Conservation (phyloP, 2,797 vertebrate genomes). For the Clamator glandarius region DNA sequence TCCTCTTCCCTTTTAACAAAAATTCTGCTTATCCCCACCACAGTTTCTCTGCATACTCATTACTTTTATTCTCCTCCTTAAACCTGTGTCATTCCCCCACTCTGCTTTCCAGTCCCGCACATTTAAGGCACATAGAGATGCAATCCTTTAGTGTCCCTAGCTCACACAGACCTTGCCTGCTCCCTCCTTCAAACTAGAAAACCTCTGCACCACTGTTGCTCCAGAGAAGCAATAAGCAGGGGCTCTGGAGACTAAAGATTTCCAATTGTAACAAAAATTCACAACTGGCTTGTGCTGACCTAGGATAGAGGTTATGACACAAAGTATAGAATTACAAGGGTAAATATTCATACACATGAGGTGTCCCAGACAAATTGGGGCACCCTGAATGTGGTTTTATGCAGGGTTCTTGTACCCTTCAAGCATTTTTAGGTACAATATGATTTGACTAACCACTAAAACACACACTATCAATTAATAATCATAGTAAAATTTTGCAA, state of each 20-base stretch:
- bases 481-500: not conserved
- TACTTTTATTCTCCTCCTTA: not conserved
- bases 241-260: not conserved
- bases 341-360: not conserved
- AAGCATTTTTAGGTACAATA: not conserved
- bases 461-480: rapidly evolving
- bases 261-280: not conserved
- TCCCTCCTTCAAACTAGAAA: not conserved
- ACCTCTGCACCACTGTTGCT: not conserved
- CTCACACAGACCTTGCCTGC: not conserved
- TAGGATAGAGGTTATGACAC: not conserved
- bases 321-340: not conserved
- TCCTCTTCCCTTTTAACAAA: not conserved
- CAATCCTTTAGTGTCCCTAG: not conserved
- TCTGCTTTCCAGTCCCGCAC: not conserved
- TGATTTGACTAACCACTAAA: not conserved
- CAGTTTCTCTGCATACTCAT: not conserved
- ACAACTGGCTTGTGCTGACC: not conserved
- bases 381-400: rapidly evolving
- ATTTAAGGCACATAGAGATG: not conserved
- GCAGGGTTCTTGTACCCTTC: not conserved
- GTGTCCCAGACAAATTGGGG: not conserved
- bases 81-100: not conserved
- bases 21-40: not conserved
- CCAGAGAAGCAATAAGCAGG: not conserved